Evolutionary conservation across 1,140 invertebrate genomes (phyloP).

Genomic region (Aradophagus sp.): DNA sequence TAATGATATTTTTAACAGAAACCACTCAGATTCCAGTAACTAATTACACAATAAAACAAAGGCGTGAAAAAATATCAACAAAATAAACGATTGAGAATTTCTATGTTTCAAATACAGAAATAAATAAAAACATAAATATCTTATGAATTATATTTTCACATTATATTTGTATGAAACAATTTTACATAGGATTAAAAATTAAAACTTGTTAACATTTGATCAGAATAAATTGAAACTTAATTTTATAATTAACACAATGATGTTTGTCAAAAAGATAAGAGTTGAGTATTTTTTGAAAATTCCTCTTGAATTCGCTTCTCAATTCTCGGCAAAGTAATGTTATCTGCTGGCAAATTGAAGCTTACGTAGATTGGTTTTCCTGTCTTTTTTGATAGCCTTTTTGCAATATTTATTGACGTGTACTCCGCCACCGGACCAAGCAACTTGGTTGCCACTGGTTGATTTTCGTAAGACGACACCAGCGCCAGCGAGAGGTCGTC

Average conservation of each 20-base stretch:
- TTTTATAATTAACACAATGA: not conserved
- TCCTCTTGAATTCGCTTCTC: constrained; percentile 68
- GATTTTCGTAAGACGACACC: constrained; percentile 56
- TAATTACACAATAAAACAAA: too few species aligned
- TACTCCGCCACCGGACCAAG: constrained; percentile 63
- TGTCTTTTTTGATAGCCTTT: constrained; percentile 65
- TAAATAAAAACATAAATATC: too few species aligned
- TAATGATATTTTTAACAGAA: too few species aligned
- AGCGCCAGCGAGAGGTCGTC: constrained; percentile 68
- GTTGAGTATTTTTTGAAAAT: constrained; percentile 58
- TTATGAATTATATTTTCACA: too few species aligned
- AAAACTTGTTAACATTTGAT: too few species aligned
- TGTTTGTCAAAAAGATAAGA: constrained; percentile 46
- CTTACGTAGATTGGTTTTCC: constrained; percentile 71
- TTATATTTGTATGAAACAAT: too few species aligned
- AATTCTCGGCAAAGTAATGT: constrained; percentile 59
- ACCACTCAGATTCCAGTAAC: too few species aligned
- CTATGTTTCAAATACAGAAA: too few species aligned
- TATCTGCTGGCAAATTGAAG: constrained; percentile 66
- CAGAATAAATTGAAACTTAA: too few species aligned
- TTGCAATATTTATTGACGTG: constrained; percentile 65
- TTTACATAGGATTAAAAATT: too few species aligned
- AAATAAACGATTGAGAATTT: too few species aligned
- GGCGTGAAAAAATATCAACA: too few species aligned
- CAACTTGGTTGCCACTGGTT: constrained; percentile 69